Evolutionary conservation across 2,797 vertebrate species (phyloP).

Genomic region (Babyrousa celebensis): DNA sequence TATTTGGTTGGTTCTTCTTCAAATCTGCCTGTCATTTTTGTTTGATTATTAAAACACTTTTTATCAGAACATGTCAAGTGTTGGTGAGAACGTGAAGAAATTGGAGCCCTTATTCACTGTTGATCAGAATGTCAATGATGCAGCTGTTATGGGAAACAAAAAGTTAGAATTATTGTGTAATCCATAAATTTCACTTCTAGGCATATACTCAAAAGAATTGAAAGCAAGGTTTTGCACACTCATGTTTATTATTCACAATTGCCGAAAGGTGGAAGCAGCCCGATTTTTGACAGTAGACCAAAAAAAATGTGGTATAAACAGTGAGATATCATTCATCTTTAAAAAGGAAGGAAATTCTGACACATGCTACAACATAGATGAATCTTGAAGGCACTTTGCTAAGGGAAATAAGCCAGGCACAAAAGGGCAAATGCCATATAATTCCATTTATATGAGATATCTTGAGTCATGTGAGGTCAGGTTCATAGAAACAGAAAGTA

Average conservation of each 20-base stretch:
- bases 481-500: neutral
- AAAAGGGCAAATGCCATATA: neutral
- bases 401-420: neutral
- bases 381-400: neutral
- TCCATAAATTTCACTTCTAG: too few relatives aligned
- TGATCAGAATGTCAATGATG: too few relatives aligned
- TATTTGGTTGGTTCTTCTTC: neutral
- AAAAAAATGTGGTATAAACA: neutral
- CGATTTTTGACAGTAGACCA: neutral
- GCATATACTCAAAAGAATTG: too few relatives aligned
- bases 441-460: neutral
- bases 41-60: neutral
- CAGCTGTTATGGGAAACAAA: too few relatives aligned
- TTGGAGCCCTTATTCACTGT: neutral
- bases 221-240: neutral
- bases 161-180: too few relatives aligned
- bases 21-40: neutral
- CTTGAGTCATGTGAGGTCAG: neutral
- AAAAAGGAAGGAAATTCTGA: neutral
- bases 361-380: neutral
- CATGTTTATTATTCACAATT: too few relatives aligned
- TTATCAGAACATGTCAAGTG: constrained; percentile 26
- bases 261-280: neutral
- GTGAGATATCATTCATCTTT: neutral
- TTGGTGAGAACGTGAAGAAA: neutral